phyloP scores from a whole-genome alignment of 2,113 vertebrate species.

The Lichenostomus cassidix region DNA sequence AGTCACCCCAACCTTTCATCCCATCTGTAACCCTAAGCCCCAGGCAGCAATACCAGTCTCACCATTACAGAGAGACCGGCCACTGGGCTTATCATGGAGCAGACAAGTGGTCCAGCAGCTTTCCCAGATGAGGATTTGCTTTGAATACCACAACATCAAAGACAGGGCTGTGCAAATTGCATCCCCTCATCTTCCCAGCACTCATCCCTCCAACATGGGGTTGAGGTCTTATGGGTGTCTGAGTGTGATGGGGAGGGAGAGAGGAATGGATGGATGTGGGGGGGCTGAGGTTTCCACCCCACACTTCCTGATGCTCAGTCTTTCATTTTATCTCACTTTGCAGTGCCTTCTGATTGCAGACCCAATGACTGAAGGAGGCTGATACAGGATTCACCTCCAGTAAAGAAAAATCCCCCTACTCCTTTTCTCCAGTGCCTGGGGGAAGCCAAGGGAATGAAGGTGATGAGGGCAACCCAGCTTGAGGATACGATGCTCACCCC shows the following conservation, averaged over 20 bases:
- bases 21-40: background rate
- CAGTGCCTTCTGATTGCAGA: background rate
- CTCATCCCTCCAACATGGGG: background rate
- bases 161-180: background rate
- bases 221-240: background rate
- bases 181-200: background rate
- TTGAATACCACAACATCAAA: slow-evolving; percentile 46
- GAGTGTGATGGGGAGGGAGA: background rate
- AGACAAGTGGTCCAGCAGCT: background rate
- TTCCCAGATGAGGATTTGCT: background rate
- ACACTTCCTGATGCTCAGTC: background rate
- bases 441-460: background rate
- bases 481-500: background rate
- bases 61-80: background rate
- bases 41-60: slow-evolving; percentile 2
- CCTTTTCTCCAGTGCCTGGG: background rate
- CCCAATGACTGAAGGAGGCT: background rate
- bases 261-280: background rate
- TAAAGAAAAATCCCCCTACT: background rate
- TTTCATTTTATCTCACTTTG: background rate
- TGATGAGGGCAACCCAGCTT: background rate
- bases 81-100: slow-evolving; percentile 5
- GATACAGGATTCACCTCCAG: background rate
- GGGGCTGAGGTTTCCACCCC: background rate
- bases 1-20: slow-evolving; percentile 4